A percentile compares a stretch with the other conserved stretches of the same genome.
Evolutionary conservation across 2,888 invertebrate species (phyloP).

Genomic region (Rosalia funebris): DNA sequence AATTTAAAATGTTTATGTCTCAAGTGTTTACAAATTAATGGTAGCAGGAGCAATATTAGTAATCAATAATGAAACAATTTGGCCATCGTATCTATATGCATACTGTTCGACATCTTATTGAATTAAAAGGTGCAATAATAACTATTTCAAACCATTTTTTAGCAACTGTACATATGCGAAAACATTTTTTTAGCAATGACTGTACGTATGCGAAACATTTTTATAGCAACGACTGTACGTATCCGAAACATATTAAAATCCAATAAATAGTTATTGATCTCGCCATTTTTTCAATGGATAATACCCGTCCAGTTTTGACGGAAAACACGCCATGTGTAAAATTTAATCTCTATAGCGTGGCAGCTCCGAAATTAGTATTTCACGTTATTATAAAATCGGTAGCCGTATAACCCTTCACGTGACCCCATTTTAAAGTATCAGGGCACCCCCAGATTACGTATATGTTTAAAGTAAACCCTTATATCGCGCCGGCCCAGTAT

Average conservation of each 20-base stretch:
- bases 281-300: constrained; percentile 35
- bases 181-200: too few relatives aligned
- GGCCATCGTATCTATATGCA: too few relatives aligned
- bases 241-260: constrained; percentile 1
- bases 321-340: constrained; percentile 43
- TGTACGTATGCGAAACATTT: too few relatives aligned
- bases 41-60: too few relatives aligned
- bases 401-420: constrained; percentile 41
- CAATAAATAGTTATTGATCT: constrained; percentile 37
- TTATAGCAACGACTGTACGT: too few relatives aligned
- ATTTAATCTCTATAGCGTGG: constrained; percentile 40
- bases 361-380: constrained; percentile 42
- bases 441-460: constrained; percentile 42
- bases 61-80: too few relatives aligned
- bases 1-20: too few relatives aligned
- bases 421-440: constrained; percentile 34
- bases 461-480: constrained; percentile 45
- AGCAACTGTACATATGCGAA: too few relatives aligned
- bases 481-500: constrained; percentile 36
- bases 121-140: too few relatives aligned
- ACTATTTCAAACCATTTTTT: too few relatives aligned
- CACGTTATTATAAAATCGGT: constrained; percentile 45
- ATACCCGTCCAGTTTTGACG: constrained; percentile 41
- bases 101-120: too few relatives aligned
- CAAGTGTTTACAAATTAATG: too few relatives aligned